phyloP scores from a whole-genome alignment of 2,797 vertebrate species.

The Petrocephalus sullivani region DNA sequence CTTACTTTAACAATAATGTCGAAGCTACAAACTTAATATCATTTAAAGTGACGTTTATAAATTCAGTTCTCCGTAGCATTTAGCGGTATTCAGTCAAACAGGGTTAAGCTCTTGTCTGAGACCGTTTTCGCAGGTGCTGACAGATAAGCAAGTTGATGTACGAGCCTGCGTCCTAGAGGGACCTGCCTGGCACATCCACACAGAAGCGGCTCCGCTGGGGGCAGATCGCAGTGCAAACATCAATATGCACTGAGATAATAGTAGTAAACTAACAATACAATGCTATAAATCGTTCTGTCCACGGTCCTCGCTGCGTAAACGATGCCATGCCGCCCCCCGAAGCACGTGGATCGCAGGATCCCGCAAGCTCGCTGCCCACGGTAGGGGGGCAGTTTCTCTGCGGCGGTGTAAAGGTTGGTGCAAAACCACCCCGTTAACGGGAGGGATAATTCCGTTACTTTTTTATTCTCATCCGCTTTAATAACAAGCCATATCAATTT shows the following conservation, averaged over 20 bases:
- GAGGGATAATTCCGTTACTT: neutral
- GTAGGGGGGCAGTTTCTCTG: neutral
- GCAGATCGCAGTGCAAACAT: neutral
- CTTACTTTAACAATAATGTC: no score
- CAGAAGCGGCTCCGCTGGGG: neutral
- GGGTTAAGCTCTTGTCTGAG: neutral
- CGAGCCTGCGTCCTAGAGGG: no score
- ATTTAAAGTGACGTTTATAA: neutral
- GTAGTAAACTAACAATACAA: neutral
- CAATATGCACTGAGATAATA: neutral
- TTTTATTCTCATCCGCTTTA: neutral
- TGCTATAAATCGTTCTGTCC: neutral
- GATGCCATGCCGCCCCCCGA: neutral
- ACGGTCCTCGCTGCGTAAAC: no score
- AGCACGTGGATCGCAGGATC: neutral
- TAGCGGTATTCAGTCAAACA: neutral
- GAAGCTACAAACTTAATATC: neutral
- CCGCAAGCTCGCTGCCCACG: neutral
- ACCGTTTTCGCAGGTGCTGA: neutral
- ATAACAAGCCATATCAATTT: neutral
- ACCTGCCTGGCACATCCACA: neutral
- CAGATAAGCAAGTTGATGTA: no score
- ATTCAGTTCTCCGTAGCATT: neutral
- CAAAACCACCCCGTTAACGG: neutral
- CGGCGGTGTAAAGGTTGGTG: neutral